These are phyloP conservation scores for Phyllotis vaccarum DNA, from an alignment of 2,797 vertebrate species.

Conservation along the genomic window DNA sequence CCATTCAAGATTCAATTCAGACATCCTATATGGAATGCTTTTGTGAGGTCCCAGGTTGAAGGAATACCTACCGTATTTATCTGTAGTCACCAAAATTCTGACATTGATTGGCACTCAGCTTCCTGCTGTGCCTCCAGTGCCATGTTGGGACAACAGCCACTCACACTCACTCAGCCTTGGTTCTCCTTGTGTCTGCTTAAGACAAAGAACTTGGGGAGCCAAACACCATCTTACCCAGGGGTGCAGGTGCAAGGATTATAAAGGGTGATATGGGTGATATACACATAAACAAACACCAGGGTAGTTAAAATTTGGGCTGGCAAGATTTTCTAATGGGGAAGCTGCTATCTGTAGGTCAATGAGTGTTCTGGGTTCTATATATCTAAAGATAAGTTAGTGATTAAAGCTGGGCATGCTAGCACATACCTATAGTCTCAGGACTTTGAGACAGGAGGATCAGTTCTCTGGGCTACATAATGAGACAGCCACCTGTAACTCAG, in stretches of 20 bases:
- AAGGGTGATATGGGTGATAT: not conserved
- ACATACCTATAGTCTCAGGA: not conserved
- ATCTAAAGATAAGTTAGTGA: not conserved
- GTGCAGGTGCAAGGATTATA: no score
- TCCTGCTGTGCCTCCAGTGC: not conserved
- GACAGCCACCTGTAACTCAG: not conserved
- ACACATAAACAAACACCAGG: not conserved
- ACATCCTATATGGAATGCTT: not conserved
- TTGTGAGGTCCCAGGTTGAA: not conserved
- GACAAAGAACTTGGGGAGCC: not conserved
- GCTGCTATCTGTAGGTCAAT: not conserved
- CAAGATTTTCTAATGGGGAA: not conserved
- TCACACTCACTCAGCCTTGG: not conserved
- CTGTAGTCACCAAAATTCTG: not conserved
- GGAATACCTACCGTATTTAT: not conserved
- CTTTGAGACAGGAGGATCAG: not conserved
- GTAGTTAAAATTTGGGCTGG: not conserved
- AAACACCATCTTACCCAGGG: not conserved
- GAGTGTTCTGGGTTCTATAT: not conserved
- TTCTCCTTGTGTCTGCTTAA: not conserved
- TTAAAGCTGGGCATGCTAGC: not conserved
- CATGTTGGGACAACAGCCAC: rapidly evolving
- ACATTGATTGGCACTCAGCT: not conserved
- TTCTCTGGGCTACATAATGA: not conserved
- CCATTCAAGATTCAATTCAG: not conserved